phyloP scores from a whole-genome alignment of 2,797 vertebrate genomes.

The Danio choprae region DNA sequence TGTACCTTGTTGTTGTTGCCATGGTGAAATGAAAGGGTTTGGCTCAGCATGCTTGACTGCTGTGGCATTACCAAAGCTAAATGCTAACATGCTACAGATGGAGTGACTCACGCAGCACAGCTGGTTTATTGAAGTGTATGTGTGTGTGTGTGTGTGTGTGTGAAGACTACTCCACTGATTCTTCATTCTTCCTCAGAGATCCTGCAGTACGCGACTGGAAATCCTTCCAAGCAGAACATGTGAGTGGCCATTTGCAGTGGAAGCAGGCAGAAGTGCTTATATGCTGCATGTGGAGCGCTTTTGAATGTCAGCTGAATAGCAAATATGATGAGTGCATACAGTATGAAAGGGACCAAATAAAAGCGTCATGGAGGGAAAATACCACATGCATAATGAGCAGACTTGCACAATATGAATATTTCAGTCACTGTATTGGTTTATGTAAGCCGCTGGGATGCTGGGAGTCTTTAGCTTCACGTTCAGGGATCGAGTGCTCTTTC shows the following conservation, averaged over 20 bases:
- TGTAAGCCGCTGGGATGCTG: conserved; percentile 39
- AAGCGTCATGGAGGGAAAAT: conserved; percentile 1
- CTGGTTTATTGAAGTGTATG: conserved; percentile 18
- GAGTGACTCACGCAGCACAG: conserved; percentile 55
- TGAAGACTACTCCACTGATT: conserved; percentile 28
- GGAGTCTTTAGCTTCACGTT: conserved; percentile 46
- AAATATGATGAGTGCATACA: conserved; percentile 13
- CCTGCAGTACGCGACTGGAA: conserved; percentile 3
- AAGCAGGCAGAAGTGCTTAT: neutral
- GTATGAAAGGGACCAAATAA: conserved; percentile 43
- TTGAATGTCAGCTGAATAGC: conserved; percentile 42
- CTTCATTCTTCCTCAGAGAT: conserved; percentile 27
- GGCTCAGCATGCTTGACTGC: conserved; percentile 37
- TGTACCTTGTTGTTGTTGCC: conserved; percentile 41
- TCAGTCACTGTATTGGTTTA: conserved; percentile 46
- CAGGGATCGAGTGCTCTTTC: conserved; percentile 5
- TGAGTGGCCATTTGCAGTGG: conserved; percentile 5
- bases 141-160: conserved; percentile 17
- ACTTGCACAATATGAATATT: conserved; percentile 52
- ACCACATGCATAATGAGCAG: conserved; percentile 19
- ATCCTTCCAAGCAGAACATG: neutral
- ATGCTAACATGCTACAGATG: conserved; percentile 39
- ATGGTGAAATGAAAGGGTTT: conserved; percentile 47
- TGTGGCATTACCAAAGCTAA: conserved; percentile 30
- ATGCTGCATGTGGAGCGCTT: neutral